Evolutionary conservation across 2,113 vertebrate species (phyloP).

Genomic region (Oceanodroma tethys): DNA sequence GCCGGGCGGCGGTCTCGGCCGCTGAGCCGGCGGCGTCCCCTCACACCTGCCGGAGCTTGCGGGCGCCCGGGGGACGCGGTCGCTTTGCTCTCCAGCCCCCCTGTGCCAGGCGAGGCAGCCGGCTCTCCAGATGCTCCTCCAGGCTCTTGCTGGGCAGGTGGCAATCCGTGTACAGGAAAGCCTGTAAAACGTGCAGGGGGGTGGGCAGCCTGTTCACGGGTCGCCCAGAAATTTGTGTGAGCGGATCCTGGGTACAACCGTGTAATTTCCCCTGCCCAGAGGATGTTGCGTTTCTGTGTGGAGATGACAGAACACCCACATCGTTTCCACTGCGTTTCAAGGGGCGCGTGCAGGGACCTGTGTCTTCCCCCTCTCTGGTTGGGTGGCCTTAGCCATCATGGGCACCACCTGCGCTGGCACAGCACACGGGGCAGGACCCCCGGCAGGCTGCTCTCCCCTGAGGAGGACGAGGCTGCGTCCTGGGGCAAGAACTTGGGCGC

Average conservation of each 20-base stretch:
- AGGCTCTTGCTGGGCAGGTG: accelerated
- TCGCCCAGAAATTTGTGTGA: not conserved
- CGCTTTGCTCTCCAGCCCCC: not conserved
- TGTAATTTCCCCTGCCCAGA: not conserved
- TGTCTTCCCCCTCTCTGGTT: too few relatives aligned
- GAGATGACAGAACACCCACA: not conserved
- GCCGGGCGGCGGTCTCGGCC: not conserved
- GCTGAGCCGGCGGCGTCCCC: not conserved
- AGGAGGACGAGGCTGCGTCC: not conserved
- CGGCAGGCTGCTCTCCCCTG: accelerated
- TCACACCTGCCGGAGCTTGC: accelerated
- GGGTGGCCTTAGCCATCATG: accelerated
- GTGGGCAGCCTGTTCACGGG: not conserved
- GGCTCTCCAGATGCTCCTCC: not conserved
- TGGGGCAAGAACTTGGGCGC: accelerated
- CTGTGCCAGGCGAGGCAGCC: accelerated
- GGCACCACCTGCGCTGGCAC: accelerated
- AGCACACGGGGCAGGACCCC: not conserved
- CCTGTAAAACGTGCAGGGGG: accelerated
- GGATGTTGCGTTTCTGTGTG: accelerated
- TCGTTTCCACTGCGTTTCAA: accelerated
- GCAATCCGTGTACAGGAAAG: accelerated
- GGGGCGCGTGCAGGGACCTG: accelerated
- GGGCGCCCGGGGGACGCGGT: accelerated
- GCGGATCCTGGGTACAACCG: accelerated